Base-by-base conservation (phyloP, 2,797 vertebrate genomes). In the Gouania willdenowi region DNA sequence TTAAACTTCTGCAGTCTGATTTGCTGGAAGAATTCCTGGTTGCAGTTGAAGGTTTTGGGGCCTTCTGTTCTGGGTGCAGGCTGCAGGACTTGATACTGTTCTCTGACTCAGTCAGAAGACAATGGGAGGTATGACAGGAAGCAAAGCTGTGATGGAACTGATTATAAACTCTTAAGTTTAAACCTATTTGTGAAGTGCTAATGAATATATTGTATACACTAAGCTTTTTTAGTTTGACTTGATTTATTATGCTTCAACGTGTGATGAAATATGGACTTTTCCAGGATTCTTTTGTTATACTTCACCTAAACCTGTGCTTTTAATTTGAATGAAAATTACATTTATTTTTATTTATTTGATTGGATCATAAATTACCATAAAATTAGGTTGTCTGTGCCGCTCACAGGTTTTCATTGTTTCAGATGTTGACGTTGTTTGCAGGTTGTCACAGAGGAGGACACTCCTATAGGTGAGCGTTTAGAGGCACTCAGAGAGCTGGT, bases 81-180 rank as follows among this genome's bases (percentile, higher is more conserved):
- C 85, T 87, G 29, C 68, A 75, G 51, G 69, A 79, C 7, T 56
- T 93, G 72, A 87, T 87, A 68, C 66, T 81, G 25, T 79, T 85
- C 22, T 88, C 86, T 45, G 64, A 75, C 29, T 85, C 86, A 1
- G 60, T 90, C 43, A 71, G 66, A 26, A 64, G 69, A 33, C 91
- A 89, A 65, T 98, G 94, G 95, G 89, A 95, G 92, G 95, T 98
- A 91, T 62, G 72, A 12, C 4, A 26, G 23, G 21, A 31, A 19
- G 5, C 13, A 1, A 31, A 19, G 5, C 13, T 1, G 8, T 33
- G 7, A 32, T 15, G 15, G 17, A 14, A 4, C 7, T 2, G 11
- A 8, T 4, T 1, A 6, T 11, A 2, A 1, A 28, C 6, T n/a
- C n/a, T n/a, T n/a, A n/a, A n/a, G n/a, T n/a, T n/a, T n/a, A n/a